Percentiles rank a stretch among this genome's conserved stretches.
Evolutionary conservation across 2,797 vertebrate genomes (phyloP).

Genomic region (Malacoctenus gilli): DNA sequence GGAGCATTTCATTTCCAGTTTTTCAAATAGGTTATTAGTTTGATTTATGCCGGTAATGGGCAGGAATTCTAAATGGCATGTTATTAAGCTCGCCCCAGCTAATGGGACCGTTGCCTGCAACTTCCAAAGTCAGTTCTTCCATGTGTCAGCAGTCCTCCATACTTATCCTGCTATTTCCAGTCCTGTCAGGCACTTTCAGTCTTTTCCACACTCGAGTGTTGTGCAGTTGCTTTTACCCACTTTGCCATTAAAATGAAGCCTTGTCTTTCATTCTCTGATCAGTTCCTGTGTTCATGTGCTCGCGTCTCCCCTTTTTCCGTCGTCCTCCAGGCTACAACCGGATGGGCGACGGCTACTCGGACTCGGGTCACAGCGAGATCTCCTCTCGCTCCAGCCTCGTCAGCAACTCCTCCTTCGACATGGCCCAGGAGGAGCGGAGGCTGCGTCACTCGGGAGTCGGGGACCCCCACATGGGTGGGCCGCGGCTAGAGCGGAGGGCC

Average conservation of each 20-base stretch:
- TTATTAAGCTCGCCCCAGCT: neutral
- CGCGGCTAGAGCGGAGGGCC: slow-evolving; percentile 89
- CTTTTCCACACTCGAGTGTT: too few relatives aligned
- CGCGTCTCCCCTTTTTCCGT: neutral
- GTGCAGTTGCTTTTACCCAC: too few relatives aligned
- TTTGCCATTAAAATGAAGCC: too few relatives aligned
- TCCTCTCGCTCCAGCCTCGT: slow-evolving; percentile 97
- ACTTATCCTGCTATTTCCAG: too few relatives aligned
- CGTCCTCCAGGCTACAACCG: slow-evolving; percentile 88
- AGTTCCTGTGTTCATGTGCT: too few relatives aligned
- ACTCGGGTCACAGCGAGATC: slow-evolving; percentile 97
- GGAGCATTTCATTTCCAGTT: neutral
- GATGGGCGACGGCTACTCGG: slow-evolving; percentile 91
- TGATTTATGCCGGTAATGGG: neutral
- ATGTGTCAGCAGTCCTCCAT: too few relatives aligned
- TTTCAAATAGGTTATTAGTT: neutral
- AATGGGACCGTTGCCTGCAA: too few relatives aligned
- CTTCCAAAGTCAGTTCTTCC: too few relatives aligned
- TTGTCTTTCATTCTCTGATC: too few relatives aligned
- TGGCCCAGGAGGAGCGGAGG: slow-evolving; percentile 90
- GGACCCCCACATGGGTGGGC: slow-evolving; percentile 85
- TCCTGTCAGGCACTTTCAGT: too few relatives aligned
- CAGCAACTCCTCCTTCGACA: slow-evolving; percentile 97
- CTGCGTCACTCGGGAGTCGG: slow-evolving; percentile 90
- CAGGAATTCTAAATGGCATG: neutral